Evolutionary conservation across 2,888 invertebrate species (phyloP).

Genomic region (Dolomedes plantarius): DNA sequence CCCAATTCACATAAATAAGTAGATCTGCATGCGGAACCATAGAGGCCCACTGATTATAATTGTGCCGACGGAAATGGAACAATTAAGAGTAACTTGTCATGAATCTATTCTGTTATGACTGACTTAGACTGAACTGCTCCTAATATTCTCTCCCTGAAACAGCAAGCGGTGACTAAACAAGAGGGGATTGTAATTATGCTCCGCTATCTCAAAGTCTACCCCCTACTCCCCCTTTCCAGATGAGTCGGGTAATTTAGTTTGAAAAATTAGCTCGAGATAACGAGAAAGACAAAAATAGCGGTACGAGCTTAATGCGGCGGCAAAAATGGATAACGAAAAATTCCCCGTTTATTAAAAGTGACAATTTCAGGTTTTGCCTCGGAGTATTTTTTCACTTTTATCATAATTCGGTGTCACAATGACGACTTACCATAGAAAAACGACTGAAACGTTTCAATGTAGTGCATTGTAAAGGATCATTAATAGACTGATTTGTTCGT

Average conservation of each 20-base stretch:
- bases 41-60: background rate
- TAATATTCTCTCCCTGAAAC: background rate
- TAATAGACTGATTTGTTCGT: background rate
- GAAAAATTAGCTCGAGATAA: conserved; percentile 33
- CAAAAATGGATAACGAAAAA: conserved; percentile 37
- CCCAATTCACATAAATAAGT: background rate
- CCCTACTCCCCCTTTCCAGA: conserved; percentile 17
- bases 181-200: conserved; percentile 30
- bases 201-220: conserved; percentile 15
- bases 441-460: background rate
- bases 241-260: conserved; percentile 38
- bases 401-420: background rate
- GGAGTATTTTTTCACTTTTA: background rate
- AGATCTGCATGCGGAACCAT: background rate
- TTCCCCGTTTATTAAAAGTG: conserved; percentile 20
- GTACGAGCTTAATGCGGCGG: conserved; percentile 27
- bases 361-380: conserved; percentile 17
- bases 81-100: conserved; percentile 12
- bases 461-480: background rate
- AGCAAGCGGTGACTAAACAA: conserved; percentile 17
- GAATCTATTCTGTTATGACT: conserved; percentile 13
- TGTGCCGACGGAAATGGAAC: conserved; percentile 5
- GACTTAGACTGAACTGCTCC: conserved; percentile 6
- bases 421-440: background rate
- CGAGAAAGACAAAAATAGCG: conserved; percentile 25